Evolutionary conservation across 2,113 vertebrate genomes (phyloP), one percentile per base, ranked within the genome.

Genomic region (Gobius niger): DNA sequence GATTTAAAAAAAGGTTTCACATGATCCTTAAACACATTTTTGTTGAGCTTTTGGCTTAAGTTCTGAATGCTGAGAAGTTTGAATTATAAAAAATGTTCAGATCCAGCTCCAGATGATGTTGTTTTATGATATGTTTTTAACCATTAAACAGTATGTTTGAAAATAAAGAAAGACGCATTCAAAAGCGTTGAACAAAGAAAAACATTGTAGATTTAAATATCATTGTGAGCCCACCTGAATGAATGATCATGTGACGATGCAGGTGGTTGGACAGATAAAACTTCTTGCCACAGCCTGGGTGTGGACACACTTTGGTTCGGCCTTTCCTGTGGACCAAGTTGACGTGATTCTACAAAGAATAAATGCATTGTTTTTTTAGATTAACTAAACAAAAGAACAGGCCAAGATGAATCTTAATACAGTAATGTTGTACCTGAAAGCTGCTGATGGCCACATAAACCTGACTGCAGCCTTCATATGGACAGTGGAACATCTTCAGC

Each of bases 231-330:
- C 12, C 75, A 94, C 95, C 95, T 77, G 96, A 96, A 64, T 96
- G 96, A 83, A 96, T 96, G 87, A 97, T 95, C 96, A 97, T 96
- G 83, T 97, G 96, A 0, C 96, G 91, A 53, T 95, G 94, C 50
- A 98, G 91, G 79, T 97, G 96, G 76, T 96, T 96, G 1, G 96
- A 94, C 56, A 98, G 76, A 71, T 97, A 96, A 87, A 98, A 98
- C 81, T 94, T 95, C 73, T 97, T 98, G 14, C 95, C 96, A 0
- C 96, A 98, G 80, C 95, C 95, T 0, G 95, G 95, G 75, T 97
- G 95, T 1, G 95, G 94, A 47, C 96, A 98, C 24, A 95, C 93
- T 78, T 96, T 97, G 53, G 96, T 96, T 78, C 93, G 92, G 8
- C 95, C 95, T 83, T 96, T 96, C 76, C 95, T 93, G 85, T 97